phyloP scores from a whole-genome alignment of 2,888 invertebrate genomes.

The Callinectes sapidus region DNA sequence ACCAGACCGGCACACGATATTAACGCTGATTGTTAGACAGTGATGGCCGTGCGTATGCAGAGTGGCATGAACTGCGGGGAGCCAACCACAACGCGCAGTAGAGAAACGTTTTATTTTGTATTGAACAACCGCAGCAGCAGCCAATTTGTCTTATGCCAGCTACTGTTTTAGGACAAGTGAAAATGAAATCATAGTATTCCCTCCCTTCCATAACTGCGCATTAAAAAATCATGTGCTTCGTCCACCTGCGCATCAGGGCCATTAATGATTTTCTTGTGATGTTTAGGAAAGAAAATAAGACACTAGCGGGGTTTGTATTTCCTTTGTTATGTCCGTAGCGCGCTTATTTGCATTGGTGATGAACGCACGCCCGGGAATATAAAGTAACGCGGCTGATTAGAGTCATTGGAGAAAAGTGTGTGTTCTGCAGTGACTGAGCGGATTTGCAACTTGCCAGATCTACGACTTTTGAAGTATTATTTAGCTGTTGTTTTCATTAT shows the following conservation, averaged over 20 bases:
- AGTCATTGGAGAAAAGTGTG: not conserved
- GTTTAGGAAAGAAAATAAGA: not conserved
- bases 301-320: not conserved
- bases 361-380: not conserved
- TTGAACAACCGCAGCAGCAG: not conserved
- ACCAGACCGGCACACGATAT: not conserved
- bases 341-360: not conserved
- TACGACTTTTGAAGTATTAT: not conserved
- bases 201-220: not conserved
- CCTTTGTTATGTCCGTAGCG: not conserved
- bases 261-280: not conserved
- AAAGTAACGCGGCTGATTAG: not conserved
- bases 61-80: not conserved
- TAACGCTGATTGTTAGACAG: not conserved
- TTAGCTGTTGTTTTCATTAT: not conserved
- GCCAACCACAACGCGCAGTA: not conserved
- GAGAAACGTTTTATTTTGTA: not conserved
- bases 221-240: not conserved
- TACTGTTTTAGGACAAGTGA: not conserved
- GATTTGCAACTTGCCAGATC: not conserved
- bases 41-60: not conserved
- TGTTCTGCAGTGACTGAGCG: not conserved
- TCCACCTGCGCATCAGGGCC: not conserved
- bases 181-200: not conserved
- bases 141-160: not conserved